Evolutionary conservation across 2,113 vertebrate genomes (phyloP), one percentile per base, ranked within the genome.

Genomic region (Pyrgilauda ruficollis): DNA sequence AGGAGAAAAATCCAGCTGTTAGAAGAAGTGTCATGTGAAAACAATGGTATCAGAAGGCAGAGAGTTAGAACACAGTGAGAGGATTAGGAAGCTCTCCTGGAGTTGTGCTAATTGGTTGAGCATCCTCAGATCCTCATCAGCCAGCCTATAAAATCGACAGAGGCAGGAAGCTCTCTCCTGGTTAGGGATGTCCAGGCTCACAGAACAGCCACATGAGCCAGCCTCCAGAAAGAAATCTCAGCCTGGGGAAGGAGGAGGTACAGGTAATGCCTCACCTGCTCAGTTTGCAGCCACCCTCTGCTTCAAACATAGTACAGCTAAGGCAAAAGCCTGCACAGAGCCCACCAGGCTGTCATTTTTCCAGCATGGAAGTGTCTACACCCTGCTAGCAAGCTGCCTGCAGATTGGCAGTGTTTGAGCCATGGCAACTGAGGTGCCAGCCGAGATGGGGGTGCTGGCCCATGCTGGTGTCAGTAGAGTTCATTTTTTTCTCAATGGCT

Each of bases 381-480:
- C 15, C 33, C 61, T 80, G 15, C 43, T 52, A 44, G 47, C 39
- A 84, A 22, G 49, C 17, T 59, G 35, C 5, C n/a, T 53, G 43
- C 72, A 90, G 33, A 18, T 28, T 37, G n/a, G 55, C 3, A 4
- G 10, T 75, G 28, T 76, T 75, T 55, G 70, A 79, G 47, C 52
- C 22, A 31, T 5, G n/a, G 47, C 33, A 61, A 2, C 14, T 50
- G 50, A 8, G 14, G 13, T 90, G 30, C 7, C 52, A 84, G 78
- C 23, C 46, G 55, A 70, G 28, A 33, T 16, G 6, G 72, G 18
- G 19, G 9, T 50, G 50, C 23, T 84, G 56, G 13, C 11, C 46
- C 0, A 0, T 37, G 46, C 33, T 37, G 46, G 27, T 37, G n/a
- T 52, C 53, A 56, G 10, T 23, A 26, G 13, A 52, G 19, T 31